Base-by-base conservation (phyloP, 1,140 invertebrate genomes). In the Caerostris extrusa region DNA sequence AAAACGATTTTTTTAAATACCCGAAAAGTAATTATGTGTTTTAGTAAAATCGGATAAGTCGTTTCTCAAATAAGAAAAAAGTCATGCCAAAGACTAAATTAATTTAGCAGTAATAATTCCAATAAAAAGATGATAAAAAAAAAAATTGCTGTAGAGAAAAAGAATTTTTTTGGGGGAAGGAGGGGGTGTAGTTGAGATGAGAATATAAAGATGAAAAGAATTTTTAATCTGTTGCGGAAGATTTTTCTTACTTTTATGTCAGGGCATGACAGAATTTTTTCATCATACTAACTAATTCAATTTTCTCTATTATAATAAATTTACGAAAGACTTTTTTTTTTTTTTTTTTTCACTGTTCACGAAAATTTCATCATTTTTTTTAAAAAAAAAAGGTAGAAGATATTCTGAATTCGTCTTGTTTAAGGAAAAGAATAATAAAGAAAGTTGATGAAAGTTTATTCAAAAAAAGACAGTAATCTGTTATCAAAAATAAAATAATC, bases 291-390 rank as follows among this genome's bases (percentile, higher is more conserved):
- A 77, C 71, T 77, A 77, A 77, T 77, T 77, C 71, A 77, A 77
- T 77, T 77, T 77, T 77, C 71, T 53, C 71, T 34, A 77, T 77
- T 77, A 77, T 77, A 77, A 77, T 77, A 77, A 77, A 77, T 50
- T 77, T 77, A 53, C 71, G 50, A 77, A 77, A 6, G 5, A 77
- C 5, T 3, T 53, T 77, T 77, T 77, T 50, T 34, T 5, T 14
- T 12, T 5, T 14, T 12, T 5, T 10, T 34, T 10, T 53, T 77
- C 50, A n/a, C n/a, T n/a, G n/a, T 77, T 3, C 34, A 77, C 4
- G 71, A 77, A 53, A 64, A 77, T 53, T 77, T 77, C 12, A 50
- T 3, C 50, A 50, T 77, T 5, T 34, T 77, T 53, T 77, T 12
- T 14, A 3, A 0, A 14, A 53, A 53, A 77, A 77, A 53, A 34